These are phyloP conservation scores for Pterophyllum scalare DNA, from an alignment of 2,113 vertebrate genomes.

Conservation along the genomic window DNA sequence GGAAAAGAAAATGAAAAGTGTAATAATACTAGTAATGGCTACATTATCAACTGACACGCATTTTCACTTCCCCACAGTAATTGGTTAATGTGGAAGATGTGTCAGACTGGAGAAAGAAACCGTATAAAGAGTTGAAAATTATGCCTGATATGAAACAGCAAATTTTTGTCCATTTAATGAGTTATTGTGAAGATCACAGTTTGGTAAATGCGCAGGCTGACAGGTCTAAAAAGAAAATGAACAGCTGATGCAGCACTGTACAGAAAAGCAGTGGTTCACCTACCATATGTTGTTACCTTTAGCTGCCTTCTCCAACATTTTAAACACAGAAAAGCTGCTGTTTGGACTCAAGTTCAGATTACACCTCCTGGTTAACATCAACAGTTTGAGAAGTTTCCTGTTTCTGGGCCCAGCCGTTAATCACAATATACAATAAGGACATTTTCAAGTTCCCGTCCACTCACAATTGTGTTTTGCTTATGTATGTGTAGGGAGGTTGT, in stretches of 20 bases:
- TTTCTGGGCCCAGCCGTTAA: conserved; percentile 1
- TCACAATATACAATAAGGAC: not conserved
- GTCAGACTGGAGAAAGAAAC: not conserved
- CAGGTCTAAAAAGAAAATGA: not conserved
- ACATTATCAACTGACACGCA: not conserved
- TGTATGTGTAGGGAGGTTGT: not conserved
- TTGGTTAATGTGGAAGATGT: not conserved
- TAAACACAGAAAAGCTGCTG: conserved; percentile 1
- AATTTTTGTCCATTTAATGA: not conserved
- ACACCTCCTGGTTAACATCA: not conserved
- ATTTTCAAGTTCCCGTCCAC: not conserved
- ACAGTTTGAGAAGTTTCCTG: conserved; percentile 14
- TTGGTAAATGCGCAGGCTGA: not conserved
- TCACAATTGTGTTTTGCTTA: not conserved
- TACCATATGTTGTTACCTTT: not conserved
- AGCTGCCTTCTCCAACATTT: not conserved
- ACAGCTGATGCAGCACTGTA: too few relatives aligned
- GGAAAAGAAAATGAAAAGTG: not conserved
- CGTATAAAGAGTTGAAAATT: not conserved
- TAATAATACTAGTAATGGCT: rapidly evolving
- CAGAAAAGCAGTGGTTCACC: not conserved
- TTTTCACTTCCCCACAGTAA: not conserved
- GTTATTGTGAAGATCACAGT: not conserved
- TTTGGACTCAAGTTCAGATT: not conserved
- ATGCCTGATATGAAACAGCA: not conserved